Percentiles rank a stretch among this genome's conserved stretches.
These are phyloP conservation scores for Eleginops maclovinus DNA, from an alignment of 2,113 vertebrate species.

Conservation along the genomic window DNA sequence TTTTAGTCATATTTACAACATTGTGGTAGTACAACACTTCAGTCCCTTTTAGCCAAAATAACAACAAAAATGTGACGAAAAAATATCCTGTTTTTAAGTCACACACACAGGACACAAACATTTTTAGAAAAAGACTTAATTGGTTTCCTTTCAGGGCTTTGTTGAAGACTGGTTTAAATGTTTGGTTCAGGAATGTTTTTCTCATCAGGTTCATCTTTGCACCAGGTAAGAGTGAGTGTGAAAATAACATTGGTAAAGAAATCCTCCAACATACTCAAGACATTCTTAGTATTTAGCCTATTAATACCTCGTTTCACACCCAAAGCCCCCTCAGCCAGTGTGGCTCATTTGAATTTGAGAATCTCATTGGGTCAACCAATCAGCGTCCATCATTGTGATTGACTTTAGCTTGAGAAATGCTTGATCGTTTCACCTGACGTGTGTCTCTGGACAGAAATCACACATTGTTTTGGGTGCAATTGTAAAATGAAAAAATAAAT, in stretches of 20 bases:
- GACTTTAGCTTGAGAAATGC: background rate
- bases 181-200: background rate
- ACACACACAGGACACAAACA: too few species aligned
- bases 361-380: background rate
- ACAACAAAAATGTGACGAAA: too few species aligned
- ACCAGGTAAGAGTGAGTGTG: background rate
- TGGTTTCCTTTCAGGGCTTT: too few species aligned
- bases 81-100: too few species aligned
- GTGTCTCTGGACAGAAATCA: conserved; percentile 32
- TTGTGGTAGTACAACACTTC: too few species aligned
- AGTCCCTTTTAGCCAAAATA: too few species aligned
- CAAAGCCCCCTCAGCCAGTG: background rate
- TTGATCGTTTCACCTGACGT: background rate
- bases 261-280: background rate
- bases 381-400: background rate
- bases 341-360: background rate
- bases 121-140: too few species aligned
- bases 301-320: background rate
- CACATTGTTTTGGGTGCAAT: background rate
- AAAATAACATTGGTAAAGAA: background rate
- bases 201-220: conserved; percentile 9
- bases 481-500: conserved; percentile 5
- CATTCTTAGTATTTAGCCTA: background rate
- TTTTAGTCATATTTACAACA: too few species aligned
- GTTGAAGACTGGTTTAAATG: background rate